Base-by-base conservation (phyloP, 2,888 invertebrate species). In the Ceramica pisi region DNA sequence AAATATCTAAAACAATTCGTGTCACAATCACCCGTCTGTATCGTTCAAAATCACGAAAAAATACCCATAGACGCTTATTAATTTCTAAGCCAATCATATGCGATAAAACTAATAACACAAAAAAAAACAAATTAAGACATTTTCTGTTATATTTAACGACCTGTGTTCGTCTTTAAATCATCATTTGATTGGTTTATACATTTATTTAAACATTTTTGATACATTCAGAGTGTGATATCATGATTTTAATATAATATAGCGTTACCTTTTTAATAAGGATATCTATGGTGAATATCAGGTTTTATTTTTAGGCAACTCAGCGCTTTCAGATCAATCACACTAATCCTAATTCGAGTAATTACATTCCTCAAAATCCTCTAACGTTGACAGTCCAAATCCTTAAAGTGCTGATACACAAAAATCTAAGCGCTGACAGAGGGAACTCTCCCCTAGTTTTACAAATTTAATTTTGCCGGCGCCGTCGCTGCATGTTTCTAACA, bases 371-470 rank as follows among this genome's bases (percentile, higher is more conserved):
- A 79, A 81, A 79, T 79, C 67, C 75, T 66, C 75, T 67, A 73
- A 78, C 59, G 71, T 79, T 74, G 79, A 78, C 76, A 72, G 78
- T 60, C 67, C 41, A 80, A 86, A 83, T 79, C 87, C 75, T 86
- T 85, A 79, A 78, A 85, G 81, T 85, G 85, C 87, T 83, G 85
- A 86, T 78, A 83, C 67, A 85, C 85, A 86, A 81, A 81, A 75
- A 78, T 78, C 72, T 72, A 63, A 85, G 64, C 74, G 75, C 70
- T 82, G 75, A 75, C 76, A 71, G 84, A 82, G 87, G 86, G 82
- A 71, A 60, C 57, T 76, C 57, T 76, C 81, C 84, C 85, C 86
- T 79, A 78, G 75, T 78, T 76, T 67, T 69, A 78, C 77, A 83
- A 85, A 86, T 77, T 83, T 78, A 78, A 85, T 85, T 80, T 75